phyloP scores from a whole-genome alignment of 1,140 invertebrate genomes.

The Scaptomyza hsui region DNA sequence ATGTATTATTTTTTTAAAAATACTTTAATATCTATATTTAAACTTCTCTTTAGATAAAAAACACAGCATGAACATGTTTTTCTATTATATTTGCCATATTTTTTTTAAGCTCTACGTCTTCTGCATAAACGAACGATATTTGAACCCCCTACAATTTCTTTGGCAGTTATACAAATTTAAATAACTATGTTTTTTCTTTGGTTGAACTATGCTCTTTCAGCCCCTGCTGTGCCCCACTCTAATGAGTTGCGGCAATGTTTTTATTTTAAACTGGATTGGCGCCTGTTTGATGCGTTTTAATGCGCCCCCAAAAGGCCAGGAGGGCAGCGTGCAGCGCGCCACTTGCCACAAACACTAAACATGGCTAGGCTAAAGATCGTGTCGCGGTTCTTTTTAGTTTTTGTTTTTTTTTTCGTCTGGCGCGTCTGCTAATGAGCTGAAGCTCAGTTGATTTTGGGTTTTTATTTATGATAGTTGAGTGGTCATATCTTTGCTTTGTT shows the following conservation, averaged over 20 bases:
- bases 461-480: slow-evolving; percentile 62
- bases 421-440: slow-evolving; percentile 56
- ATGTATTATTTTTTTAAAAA: too few relatives aligned
- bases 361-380: background rate
- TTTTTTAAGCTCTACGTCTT: background rate
- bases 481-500: slow-evolving; percentile 69
- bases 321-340: slow-evolving; percentile 14
- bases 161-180: slow-evolving; percentile 35
- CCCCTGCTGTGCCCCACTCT: slow-evolving; percentile 30
- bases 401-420: slow-evolving; percentile 1
- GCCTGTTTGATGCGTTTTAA: slow-evolving; percentile 17
- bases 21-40: too few relatives aligned
- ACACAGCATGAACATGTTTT: too few relatives aligned
- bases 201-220: background rate
- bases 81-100: background rate
- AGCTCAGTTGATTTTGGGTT: slow-evolving; percentile 46
- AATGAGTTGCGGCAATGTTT: slow-evolving; percentile 36
- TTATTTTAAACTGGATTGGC: slow-evolving; percentile 36
- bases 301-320: slow-evolving; percentile 22
- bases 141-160: slow-evolving; percentile 17
- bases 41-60: too few relatives aligned
- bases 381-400: slow-evolving; percentile 9
- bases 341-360: slow-evolving; percentile 4
- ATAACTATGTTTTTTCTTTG: slow-evolving; percentile 15
- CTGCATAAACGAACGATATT: background rate